phyloP scores from a whole-genome alignment of 1,140 invertebrate genomes.

The Magallana angulata region DNA sequence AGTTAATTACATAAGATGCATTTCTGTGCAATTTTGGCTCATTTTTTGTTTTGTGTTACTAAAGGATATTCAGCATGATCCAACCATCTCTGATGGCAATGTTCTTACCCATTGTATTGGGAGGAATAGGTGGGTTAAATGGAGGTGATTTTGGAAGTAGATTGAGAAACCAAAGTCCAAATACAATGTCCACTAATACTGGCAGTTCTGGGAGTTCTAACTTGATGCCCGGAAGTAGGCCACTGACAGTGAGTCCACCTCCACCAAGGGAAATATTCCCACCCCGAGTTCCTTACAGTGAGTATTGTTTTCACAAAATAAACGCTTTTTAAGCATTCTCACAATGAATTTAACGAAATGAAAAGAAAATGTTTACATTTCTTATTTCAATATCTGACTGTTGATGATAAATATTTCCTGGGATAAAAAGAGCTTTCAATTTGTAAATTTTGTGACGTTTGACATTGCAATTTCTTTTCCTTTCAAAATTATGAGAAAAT shows the following conservation, averaged over 20 bases:
- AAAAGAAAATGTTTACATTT: too few species aligned
- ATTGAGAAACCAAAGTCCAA: not conserved
- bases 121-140: not conserved
- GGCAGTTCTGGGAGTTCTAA: not conserved
- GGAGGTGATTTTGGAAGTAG: not conserved
- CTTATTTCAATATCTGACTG: too few species aligned
- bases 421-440: too few species aligned
- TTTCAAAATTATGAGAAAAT: too few species aligned
- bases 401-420: too few species aligned
- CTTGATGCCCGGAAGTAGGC: not conserved
- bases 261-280: not conserved
- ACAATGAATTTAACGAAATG: too few species aligned
- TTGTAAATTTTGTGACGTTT: too few species aligned
- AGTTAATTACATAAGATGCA: too few species aligned
- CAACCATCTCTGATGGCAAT: not conserved
- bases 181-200: not conserved
- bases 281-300: not conserved
- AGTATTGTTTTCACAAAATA: not conserved
- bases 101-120: conserved; percentile 3
- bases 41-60: too few species aligned
- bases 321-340: too few species aligned
- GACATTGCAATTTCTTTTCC: too few species aligned
- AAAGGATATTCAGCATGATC: not conserved
- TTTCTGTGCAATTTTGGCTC: too few species aligned
- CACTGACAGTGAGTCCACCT: not conserved